Conservation (phyloP, 2,888 invertebrate species). For the Himalopsyche kuldschensis region DNA sequence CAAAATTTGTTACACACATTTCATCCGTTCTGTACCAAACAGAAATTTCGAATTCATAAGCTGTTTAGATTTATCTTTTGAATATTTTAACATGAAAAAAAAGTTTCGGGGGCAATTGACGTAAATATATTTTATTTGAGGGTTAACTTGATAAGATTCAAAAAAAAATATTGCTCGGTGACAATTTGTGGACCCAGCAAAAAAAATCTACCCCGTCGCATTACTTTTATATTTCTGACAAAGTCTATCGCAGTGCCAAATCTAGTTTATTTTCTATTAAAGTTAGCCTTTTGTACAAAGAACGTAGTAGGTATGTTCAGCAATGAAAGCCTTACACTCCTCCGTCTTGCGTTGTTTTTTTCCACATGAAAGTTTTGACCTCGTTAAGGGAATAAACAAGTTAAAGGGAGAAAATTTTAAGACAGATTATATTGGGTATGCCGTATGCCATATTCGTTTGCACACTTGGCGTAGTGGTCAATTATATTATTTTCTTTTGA, state of each 20-base stretch:
- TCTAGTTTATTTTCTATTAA: constrained; percentile 39
- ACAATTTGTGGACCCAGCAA: neutral
- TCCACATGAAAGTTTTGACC: constrained; percentile 24
- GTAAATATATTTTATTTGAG: neutral
- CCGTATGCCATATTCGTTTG: neutral
- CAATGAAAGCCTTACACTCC: neutral
- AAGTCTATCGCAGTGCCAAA: constrained; percentile 27
- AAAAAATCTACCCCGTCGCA: neutral
- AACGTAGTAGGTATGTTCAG: neutral
- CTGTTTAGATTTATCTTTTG: neutral
- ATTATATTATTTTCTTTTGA: neutral
- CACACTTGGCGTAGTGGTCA: neutral
- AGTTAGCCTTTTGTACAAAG: constrained; percentile 24
- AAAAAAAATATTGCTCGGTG: neutral
- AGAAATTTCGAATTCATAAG: too few relatives aligned
- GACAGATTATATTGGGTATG: neutral
- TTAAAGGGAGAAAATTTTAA: neutral
- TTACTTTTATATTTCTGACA: neutral
- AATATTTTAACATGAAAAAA: neutral
- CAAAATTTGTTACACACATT: too few relatives aligned
- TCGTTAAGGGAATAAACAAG: constrained; percentile 24
- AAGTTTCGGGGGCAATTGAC: neutral
- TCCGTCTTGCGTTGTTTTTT: constrained; percentile 10
- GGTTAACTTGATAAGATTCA: neutral
- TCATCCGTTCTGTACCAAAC: too few relatives aligned